Evolutionary conservation across 1,140 invertebrate species (phyloP), one percentile per base, ranked within the genome.

Genomic region (Zaprionus tsacasi): DNA sequence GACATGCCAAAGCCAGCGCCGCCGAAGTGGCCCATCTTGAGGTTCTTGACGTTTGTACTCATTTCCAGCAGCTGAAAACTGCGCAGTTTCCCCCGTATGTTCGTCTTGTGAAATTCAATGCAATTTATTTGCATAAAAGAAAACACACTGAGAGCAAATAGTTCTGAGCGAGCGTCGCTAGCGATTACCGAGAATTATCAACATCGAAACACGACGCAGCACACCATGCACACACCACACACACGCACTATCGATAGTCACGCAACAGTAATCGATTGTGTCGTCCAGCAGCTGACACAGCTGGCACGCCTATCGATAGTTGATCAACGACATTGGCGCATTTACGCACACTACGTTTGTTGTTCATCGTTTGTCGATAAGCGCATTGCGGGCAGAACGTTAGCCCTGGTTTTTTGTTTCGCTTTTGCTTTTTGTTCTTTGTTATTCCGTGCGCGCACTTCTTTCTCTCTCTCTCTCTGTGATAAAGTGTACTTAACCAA

Each of bases 401-500:
- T 50, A 21, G 50, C 71, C 71, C 71, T 69, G 59, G 58, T 63
- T 64, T 74, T 65, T 66, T 71, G 74, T 74, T 79, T 73, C 66
- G 52, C 21, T 21, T 63, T 67, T 59, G 61, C 56, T 60, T 77
- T 72, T 72, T 69, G 75, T 68, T 77, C 75, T 78, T 78, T 78
- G 75, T 78, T 78, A 59, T 69, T 64, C 59, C 63, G 76, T 76
- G 79, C 82, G 82, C 79, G 82, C 69, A n/a, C n/a, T n/a, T 77
- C 55, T 70, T n/a, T n/a, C n/a, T 77, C 82, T 85, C 70, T 21
- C 21, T 21, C 21, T 21, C 2, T 30, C 82, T 87, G 79, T 86
- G 82, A 86, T 86, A 86, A 86, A 82, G 79, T 80, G 83, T 87
- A 87, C 82, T 87, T 88, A 87, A 87, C 55, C 66, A 79, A 66